Conservation (phyloP, 92 coral and sea anemone species). For the Pocillopora meandrina region DNA sequence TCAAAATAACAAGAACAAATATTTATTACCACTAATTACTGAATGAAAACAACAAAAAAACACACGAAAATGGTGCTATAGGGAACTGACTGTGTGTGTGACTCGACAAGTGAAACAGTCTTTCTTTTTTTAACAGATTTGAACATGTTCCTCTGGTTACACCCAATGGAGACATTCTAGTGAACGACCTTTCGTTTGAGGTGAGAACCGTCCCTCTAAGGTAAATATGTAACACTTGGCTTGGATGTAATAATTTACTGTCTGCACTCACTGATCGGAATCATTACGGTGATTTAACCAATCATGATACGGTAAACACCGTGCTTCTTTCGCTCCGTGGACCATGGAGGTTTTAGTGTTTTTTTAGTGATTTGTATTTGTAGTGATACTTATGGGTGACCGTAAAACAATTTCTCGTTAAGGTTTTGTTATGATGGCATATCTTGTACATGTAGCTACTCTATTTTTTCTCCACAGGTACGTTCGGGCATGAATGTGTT, state of each 20-base stretch:
- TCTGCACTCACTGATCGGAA: no score
- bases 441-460: background rate
- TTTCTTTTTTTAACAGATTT: slow-evolving; percentile 52
- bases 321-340: no score
- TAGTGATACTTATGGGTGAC: background rate
- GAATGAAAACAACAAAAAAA: no score
- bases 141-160: slow-evolving; percentile 96
- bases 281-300: no score
- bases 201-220: slow-evolving; percentile 25
- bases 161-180: slow-evolving; percentile 94
- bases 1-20: no score
- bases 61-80: no score
- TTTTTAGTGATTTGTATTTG: background rate
- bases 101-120: no score
- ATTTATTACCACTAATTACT: no score
- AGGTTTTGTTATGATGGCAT: background rate
- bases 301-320: no score
- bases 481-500: slow-evolving; percentile 97
- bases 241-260: background rate
- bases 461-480: slow-evolving; percentile 59
- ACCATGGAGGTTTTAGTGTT: background rate
- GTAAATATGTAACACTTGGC: background rate
- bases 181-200: slow-evolving; percentile 85
- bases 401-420: background rate
- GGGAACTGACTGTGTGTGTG: no score